phyloP scores from a whole-genome alignment of 2,797 vertebrate species.

The Falco novaeseelandiae region DNA sequence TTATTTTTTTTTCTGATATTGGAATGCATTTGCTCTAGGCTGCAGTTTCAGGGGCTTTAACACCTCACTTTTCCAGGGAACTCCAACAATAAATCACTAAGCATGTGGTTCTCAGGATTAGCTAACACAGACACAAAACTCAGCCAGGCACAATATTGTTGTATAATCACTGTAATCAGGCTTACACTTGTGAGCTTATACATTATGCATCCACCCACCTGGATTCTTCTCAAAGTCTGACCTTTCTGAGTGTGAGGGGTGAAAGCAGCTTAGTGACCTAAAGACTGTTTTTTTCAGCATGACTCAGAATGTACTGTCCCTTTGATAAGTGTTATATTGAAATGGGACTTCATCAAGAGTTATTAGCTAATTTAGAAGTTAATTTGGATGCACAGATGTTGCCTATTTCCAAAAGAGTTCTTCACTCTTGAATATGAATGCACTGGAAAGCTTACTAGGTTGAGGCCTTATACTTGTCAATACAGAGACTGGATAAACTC shows the following conservation, averaged over 20 bases:
- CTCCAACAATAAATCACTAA: not conserved
- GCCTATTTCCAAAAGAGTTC: not conserved
- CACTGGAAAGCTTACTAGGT: not conserved
- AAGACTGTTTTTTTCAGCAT: not conserved
- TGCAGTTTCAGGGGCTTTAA: not conserved
- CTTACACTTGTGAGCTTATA: not conserved
- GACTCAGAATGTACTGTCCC: not conserved
- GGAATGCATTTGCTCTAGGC: not conserved
- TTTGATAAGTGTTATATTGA: not conserved
- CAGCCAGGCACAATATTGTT: not conserved
- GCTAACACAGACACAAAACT: not conserved
- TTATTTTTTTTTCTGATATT: not conserved
- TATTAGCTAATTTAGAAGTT: not conserved
- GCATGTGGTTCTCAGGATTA: not conserved
- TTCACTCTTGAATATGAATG: not conserved
- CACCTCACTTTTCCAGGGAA: not conserved
- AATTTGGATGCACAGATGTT: not conserved
- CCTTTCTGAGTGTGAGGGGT: not conserved
- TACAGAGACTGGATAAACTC: not conserved
- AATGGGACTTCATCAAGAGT: not conserved
- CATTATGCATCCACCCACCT: not conserved
- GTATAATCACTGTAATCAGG: not conserved
- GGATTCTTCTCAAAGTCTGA: not conserved
- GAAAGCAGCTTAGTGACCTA: not conserved
- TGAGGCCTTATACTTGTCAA: not conserved